Evolutionary conservation across 2,888 invertebrate species (phyloP).

Genomic region (Tortrix viridana): DNA sequence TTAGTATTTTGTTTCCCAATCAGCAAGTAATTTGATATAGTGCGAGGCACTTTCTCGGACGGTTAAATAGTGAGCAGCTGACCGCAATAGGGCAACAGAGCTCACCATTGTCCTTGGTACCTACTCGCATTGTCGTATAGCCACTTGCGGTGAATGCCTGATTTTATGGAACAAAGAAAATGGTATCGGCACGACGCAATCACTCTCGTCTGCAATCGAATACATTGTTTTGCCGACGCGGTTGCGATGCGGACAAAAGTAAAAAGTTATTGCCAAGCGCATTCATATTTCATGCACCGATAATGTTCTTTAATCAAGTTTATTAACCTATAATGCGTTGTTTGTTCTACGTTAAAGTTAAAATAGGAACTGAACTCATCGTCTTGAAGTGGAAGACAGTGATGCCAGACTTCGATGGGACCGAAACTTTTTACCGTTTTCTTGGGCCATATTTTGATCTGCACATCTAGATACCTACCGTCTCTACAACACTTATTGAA

Average conservation of each 20-base stretch:
- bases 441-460: not conserved
- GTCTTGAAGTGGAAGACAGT: slow-evolving; percentile 11
- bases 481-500: no score
- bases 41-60: slow-evolving; percentile 7
- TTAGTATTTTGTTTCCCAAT: not conserved
- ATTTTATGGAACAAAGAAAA: slow-evolving; percentile 27
- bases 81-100: slow-evolving; percentile 11
- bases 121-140: slow-evolving; percentile 11
- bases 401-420: slow-evolving; percentile 10
- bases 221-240: slow-evolving; percentile 17
- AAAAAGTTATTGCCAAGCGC: slow-evolving; percentile 13
- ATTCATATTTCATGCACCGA: not conserved
- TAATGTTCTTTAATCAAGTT: not conserved
- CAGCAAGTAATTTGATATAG: slow-evolving; percentile 11
- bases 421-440: not conserved
- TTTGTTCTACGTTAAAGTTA: not conserved
- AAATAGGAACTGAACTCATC: slow-evolving; percentile 7
- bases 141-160: not conserved
- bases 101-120: not conserved
- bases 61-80: not conserved
- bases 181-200: slow-evolving; percentile 19
- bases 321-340: not conserved
- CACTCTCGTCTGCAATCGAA: slow-evolving; percentile 14
- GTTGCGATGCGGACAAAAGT: slow-evolving; percentile 20
- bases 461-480: not conserved